These are phyloP conservation scores for Chlorops oryzae DNA, from an alignment of 1,140 invertebrate genomes.

Conservation along the genomic window DNA sequence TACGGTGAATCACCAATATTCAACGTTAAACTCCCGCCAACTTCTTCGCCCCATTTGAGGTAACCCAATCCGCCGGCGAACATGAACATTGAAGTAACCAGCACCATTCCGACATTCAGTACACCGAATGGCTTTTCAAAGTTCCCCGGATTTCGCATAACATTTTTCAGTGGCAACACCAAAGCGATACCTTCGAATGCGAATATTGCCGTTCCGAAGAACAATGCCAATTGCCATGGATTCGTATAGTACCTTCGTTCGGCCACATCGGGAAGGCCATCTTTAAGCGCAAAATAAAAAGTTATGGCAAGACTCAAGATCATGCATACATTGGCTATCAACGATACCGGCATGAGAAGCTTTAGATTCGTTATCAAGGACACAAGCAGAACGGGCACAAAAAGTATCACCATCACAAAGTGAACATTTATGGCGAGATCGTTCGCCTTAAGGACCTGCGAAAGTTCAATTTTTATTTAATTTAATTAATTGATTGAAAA, in stretches of 20 bases:
- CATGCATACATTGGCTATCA: slow-evolving; percentile 67
- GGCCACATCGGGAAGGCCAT: slow-evolving; percentile 58
- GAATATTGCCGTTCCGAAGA: slow-evolving; percentile 71
- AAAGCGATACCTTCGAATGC: slow-evolving; percentile 75
- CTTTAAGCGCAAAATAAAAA: slow-evolving; percentile 63
- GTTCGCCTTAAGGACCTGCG: slow-evolving; percentile 60
- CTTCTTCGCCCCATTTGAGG: slow-evolving; percentile 68
- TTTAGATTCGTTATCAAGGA: slow-evolving; percentile 72
- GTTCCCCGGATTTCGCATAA: slow-evolving; percentile 73
- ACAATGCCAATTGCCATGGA: slow-evolving; percentile 59
- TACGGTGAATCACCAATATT: slow-evolving; percentile 53
- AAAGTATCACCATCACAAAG: slow-evolving; percentile 62
- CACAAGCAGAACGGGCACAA: slow-evolving; percentile 65
- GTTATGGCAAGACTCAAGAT: slow-evolving; percentile 59
- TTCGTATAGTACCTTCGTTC: slow-evolving; percentile 53
- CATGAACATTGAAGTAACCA: slow-evolving; percentile 64
- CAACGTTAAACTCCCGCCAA: slow-evolving; percentile 66
- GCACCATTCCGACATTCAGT: slow-evolving; percentile 74
- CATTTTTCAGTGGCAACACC: slow-evolving; percentile 81
- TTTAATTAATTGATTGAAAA: too few species aligned
- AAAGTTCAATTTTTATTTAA: slow-evolving; percentile 10
- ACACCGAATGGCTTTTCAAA: slow-evolving; percentile 74
- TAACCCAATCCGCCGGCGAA: slow-evolving; percentile 79
- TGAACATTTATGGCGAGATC: slow-evolving; percentile 56
- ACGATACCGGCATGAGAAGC: slow-evolving; percentile 65